phyloP scores from a whole-genome alignment of 2,888 invertebrate genomes.

The Dolichopus griseipennis region DNA sequence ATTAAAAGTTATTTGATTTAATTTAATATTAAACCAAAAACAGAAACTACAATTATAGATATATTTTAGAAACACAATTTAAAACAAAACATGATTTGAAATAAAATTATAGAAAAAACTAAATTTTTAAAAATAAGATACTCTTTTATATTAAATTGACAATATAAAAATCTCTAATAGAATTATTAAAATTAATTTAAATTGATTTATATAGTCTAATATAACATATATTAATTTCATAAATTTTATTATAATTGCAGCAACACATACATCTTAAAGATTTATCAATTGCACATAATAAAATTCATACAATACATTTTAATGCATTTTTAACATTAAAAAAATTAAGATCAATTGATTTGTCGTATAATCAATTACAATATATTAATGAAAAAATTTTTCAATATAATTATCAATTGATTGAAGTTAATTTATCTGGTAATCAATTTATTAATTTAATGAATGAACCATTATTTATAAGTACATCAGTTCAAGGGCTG shows the following conservation, averaged over 20 bases:
- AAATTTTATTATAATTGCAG: constrained; percentile 25
- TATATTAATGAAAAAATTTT: constrained; percentile 48
- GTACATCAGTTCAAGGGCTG: constrained; percentile 48
- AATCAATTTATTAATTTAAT: constrained; percentile 52
- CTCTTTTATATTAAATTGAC: too few species aligned
- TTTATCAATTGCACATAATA: constrained; percentile 47
- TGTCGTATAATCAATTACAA: constrained; percentile 54
- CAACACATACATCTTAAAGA: constrained; percentile 31
- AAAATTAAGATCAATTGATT: constrained; percentile 48
- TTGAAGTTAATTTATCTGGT: constrained; percentile 51
- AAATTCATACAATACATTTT: constrained; percentile 53
- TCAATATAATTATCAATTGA: constrained; percentile 47
- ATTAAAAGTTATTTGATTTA: too few species aligned
- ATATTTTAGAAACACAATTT: too few species aligned
- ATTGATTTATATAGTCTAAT: too few species aligned
- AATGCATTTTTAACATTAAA: constrained; percentile 51
- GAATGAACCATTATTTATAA: constrained; percentile 50
- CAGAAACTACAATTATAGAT: too few species aligned
- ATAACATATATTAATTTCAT: too few species aligned
- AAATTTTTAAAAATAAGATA: too few species aligned
- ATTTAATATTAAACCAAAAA: too few species aligned
- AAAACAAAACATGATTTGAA: too few species aligned
- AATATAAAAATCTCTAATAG: too few species aligned
- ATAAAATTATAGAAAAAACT: too few species aligned
- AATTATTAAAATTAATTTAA: too few species aligned